Base-by-base conservation (phyloP, 2,113 vertebrate genomes). In the Jacana jacana region DNA sequence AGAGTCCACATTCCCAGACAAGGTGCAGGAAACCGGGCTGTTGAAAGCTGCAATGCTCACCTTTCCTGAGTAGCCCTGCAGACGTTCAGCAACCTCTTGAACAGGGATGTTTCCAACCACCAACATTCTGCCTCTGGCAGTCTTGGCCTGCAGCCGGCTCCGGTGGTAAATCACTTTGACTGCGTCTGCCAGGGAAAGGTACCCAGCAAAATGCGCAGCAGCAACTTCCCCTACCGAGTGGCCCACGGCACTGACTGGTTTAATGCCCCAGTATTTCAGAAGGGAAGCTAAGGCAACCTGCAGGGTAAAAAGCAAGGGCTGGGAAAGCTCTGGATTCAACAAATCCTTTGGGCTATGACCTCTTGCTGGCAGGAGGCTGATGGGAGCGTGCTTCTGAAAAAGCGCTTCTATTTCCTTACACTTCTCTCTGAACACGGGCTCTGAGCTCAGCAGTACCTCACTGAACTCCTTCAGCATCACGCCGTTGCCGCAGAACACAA, bases 401-500 rank as follows among this genome's bases (percentile, higher is more conserved):
- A 98, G 83, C 3, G 37, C 76, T 83, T 98, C 98, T 51, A 98
- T 96, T 82, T 98, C 98, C 89, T 73, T 87, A 61, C 98, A 97
- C 88, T 98, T 99, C 13, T 98, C 96, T 93, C 97, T 97, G 82
- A 99, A 99, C 57, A 98, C 80, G 1, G 98, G 96, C 91, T 98
- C 97, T 33, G 98, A 95, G 94, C 73, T 97, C 51, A 99, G 88
- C 91, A 99, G 96, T 24, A 97, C 91, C 81, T 94, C 97, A 65
- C 98, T 98, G 97, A 99, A 98, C 25, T 98, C 98, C 63, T 61
- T 97, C 95, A 98, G 98, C 7, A 65, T 97, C 48, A 98, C 94
- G 0, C 98, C 98, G 2, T 98, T 99, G 68, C 98, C 98, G 90
- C 98, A 98, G 94, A 99, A 99, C 89, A 99, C 98, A 98, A 99